Base-by-base conservation (phyloP, 2,113 vertebrate genomes). In the Ardeotis arabs region DNA sequence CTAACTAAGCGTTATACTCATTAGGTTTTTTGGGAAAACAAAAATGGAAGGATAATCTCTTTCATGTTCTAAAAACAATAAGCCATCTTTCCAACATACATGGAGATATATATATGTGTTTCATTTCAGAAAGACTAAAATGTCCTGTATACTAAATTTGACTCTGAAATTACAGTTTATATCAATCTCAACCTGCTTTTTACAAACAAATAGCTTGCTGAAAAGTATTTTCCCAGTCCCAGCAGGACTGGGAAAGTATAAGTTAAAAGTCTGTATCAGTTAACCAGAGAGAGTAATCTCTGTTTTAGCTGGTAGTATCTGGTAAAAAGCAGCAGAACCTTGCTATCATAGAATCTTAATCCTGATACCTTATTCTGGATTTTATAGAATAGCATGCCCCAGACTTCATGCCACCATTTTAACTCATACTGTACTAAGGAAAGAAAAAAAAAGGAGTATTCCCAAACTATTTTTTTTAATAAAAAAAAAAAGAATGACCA, bases 21-120 rank as follows among this genome's bases (percentile, higher is more conserved):
- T 1, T 56, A 41, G 33, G 4, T 3, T 9, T 22, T 70, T 14
- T 1, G 10, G 8, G 22, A 0, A 0, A 14, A 37, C n/a, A 44
- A 5, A 16, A 24, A 22, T 17, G 9, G 33, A 70, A 88, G 5
- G 9, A 56, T 78, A 66, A 56, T 66, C 6, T 92, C 11, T 6
- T 52, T 70, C 20, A 45, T 3, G 5, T 41, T 90, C 47, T 33
- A 63, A 41, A 77, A 68, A 9, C 13, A 35, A 73, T 35, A 33
- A 79, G 7, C 14, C 4, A 45, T 28, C 15, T 67, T 79, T 70
- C 7, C 4, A 88, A 59, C 81, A 50, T 3, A 1, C 17, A 2
- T 44, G 3, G 6, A 27, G 7, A 9, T 14, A 19, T 35, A 4
- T 14, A 2, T 41, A 9, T 39, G 16, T 23, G 22, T 63, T 55